phyloP scores from a whole-genome alignment of 2,113 vertebrate genomes.

The Peromyscus polionotus region DNA sequence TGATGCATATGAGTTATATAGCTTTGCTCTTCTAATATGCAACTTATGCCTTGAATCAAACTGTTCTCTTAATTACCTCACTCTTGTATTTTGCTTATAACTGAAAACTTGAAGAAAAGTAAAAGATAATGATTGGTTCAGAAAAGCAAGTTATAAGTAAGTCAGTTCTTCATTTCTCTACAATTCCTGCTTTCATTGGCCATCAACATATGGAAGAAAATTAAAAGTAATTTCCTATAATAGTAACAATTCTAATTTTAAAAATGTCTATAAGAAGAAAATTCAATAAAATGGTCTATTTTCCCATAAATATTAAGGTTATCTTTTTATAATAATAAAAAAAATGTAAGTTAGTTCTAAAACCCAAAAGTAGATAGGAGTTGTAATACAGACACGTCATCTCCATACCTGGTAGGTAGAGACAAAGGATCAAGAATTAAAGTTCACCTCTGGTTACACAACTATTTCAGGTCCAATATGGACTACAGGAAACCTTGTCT shows the following conservation, averaged over 20 bases:
- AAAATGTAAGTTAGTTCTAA: background rate
- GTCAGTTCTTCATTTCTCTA: background rate
- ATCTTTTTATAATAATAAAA: background rate
- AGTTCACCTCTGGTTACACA: no score
- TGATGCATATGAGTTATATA: background rate
- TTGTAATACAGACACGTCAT: background rate
- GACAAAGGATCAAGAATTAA: background rate
- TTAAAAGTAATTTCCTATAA: background rate
- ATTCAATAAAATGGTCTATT: background rate
- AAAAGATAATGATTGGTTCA: background rate
- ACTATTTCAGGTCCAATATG: background rate
- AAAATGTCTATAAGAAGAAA: background rate
- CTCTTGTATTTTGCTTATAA: background rate
- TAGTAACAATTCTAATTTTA: background rate
- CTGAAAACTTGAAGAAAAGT: background rate
- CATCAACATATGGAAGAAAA: background rate
- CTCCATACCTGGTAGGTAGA: background rate
- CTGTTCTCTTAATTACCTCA: background rate
- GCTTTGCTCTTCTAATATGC: background rate
- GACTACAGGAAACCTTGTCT: background rate
- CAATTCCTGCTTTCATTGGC: background rate
- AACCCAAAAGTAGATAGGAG: background rate
- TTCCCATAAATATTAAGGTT: background rate
- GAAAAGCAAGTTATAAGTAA: background rate
- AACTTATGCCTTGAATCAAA: background rate